These are phyloP conservation scores for Agapornis canus DNA, from an alignment of 2,797 vertebrate genomes.

Conservation along the genomic window DNA sequence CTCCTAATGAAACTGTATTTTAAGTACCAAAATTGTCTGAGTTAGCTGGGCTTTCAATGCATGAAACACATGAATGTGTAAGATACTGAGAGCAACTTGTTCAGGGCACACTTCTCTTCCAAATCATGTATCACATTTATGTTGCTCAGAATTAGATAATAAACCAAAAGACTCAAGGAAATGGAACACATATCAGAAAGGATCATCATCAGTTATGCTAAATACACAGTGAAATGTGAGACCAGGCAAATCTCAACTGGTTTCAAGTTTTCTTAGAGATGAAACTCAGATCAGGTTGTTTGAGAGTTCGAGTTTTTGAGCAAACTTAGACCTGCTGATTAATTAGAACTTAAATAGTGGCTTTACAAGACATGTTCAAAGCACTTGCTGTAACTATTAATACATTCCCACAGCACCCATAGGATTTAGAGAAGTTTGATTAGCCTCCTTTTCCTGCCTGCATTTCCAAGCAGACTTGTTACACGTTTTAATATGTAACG, in stretches of 20 bases:
- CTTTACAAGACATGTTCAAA: not conserved
- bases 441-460: not conserved
- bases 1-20: not conserved
- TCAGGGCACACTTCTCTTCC: not conserved
- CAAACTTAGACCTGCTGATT: conserved; percentile 32
- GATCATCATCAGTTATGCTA: not conserved
- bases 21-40: not conserved
- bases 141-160: not conserved
- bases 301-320: conserved; percentile 26
- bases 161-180: not conserved
- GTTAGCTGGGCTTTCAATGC: not conserved
- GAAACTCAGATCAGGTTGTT: conserved; percentile 35
- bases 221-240: conserved; percentile 23
- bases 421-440: not conserved
- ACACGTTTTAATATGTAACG: not conserved
- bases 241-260: not conserved
- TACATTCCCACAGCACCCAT: not conserved
- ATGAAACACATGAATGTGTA: not conserved
- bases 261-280: conserved; percentile 14
- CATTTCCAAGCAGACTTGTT: not conserved
- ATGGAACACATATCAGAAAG: not conserved
- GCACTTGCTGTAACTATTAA: not conserved
- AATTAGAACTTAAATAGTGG: not conserved
- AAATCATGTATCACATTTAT: not conserved
- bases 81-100: not conserved